phyloP scores from a whole-genome alignment of 2,888 invertebrate species.

The Protophormia terraenovae region DNA sequence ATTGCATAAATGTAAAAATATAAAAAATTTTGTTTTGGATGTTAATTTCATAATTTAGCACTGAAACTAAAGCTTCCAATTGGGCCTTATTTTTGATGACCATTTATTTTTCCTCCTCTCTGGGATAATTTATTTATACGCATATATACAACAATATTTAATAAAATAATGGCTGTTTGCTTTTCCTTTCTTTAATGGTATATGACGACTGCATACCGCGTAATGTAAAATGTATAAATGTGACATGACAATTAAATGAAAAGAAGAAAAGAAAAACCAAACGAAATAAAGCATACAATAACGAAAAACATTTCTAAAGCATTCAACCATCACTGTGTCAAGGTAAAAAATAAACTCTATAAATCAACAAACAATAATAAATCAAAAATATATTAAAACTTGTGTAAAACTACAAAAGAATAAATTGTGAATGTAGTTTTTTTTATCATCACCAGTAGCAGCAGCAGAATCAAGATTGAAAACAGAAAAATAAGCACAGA shows the following conservation, averaged over 20 bases:
- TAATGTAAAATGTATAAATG: not conserved
- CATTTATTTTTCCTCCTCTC: not conserved
- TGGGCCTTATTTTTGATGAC: too few species aligned
- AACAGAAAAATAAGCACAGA: not conserved
- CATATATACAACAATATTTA: not conserved
- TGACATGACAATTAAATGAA: not conserved
- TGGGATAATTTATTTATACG: not conserved
- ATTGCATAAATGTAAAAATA: too few species aligned
- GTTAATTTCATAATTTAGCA: too few species aligned
- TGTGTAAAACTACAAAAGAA: not conserved
- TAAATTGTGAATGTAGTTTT: not conserved
- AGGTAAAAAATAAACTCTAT: not conserved
- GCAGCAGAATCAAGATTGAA: not conserved
- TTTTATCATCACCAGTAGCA: not conserved
- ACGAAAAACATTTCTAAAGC: not conserved
- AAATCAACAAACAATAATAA: constrained; percentile 1
- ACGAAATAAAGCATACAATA: not conserved
- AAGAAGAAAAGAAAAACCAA: not conserved
- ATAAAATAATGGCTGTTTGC: not conserved
- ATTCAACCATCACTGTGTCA: not conserved
- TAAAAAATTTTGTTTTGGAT: too few species aligned
- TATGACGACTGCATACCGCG: not conserved
- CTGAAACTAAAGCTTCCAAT: too few species aligned
- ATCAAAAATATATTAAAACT: not conserved
- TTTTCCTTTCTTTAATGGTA: not conserved